phyloP scores from a whole-genome alignment of 2,888 invertebrate genomes.

The Eilema depressum region DNA sequence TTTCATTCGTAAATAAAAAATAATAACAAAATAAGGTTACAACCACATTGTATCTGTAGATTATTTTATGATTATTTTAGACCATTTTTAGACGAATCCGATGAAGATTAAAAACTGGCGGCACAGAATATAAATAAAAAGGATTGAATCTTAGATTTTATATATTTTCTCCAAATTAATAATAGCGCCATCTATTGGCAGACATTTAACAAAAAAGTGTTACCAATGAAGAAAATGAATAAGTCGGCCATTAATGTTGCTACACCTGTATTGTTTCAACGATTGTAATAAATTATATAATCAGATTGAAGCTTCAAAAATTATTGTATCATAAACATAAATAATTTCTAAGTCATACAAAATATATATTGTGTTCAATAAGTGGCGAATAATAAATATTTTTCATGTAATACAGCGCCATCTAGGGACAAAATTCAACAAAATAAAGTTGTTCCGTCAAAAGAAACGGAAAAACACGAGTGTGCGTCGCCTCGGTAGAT shows the following conservation, averaged over 20 bases:
- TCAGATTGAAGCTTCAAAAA: neutral
- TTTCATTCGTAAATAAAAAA: too few relatives aligned
- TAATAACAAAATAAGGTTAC: too few relatives aligned
- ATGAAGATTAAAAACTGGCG: neutral
- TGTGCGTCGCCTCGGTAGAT: slow-evolving; percentile 86
- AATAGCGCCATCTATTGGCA: slow-evolving; percentile 1
- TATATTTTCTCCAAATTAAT: neutral
- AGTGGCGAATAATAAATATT: neutral
- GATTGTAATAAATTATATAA: neutral
- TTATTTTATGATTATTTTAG: neutral
- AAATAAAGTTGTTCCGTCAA: slow-evolving; percentile 76
- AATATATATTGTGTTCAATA: neutral
- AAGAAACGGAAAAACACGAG: slow-evolving; percentile 87
- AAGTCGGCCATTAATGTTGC: neutral
- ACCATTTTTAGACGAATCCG: too few relatives aligned
- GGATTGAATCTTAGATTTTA: neutral
- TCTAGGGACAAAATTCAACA: slow-evolving; percentile 60
- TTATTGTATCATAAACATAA: neutral
- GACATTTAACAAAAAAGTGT: neutral
- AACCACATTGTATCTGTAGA: neutral
- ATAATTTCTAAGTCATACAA: neutral
- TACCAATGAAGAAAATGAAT: neutral
- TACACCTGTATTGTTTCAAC: neutral
- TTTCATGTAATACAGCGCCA: slow-evolving; percentile 52
- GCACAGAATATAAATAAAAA: neutral